Base-by-base conservation (phyloP, 2,797 vertebrate genomes). In the Leontocebus nigricollis region DNA sequence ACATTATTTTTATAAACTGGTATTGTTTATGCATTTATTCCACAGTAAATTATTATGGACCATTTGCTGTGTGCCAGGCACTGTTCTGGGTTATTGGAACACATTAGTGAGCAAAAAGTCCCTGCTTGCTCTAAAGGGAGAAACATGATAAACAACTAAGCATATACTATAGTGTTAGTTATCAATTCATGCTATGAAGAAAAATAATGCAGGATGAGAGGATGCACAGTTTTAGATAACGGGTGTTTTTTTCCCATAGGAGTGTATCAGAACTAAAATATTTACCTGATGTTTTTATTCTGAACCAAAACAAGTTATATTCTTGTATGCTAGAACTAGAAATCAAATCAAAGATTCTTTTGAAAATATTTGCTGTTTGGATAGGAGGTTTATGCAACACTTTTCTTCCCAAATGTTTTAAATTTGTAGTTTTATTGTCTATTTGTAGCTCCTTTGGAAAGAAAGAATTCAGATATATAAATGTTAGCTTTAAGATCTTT, bases 1-100 rank as follows among this genome's bases (percentile, higher is more conserved):
- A 93, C 89, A 64, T 64, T 95, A 76, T 33, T 82, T 91, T 93
- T 89, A n/a, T 87, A 84, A 92, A n/a, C 24, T 26, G 15, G 44
- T 36, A 50, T 91, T 93, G 73, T 59, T 80, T 83, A 36, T 73
- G 20, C 50, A 50, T 82, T 88, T 92, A 80, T 95, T 93, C 39
- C 27, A 91, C 13, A 93, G 0, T 93, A 44, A 86, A 61, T 89
- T 93, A n/a, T 64, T 76, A 94, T 22, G 44, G 15, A 24, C 39
- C 24, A 79, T 75, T 36, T 93, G 24, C 22, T 84, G 17, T 92
- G 5, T 95, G 46, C 7, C 57, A 77, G 52, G 20, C 39, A 72
- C n/a, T 83, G 24, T 76, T 79, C 44, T 86, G 75, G 36, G 36
- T 91, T 94, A 82, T 59, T 70, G 41, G 52, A 94, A 61, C 61